Evolutionary conservation across 2,888 invertebrate species (phyloP).

Genomic region (Julus scanicus): DNA sequence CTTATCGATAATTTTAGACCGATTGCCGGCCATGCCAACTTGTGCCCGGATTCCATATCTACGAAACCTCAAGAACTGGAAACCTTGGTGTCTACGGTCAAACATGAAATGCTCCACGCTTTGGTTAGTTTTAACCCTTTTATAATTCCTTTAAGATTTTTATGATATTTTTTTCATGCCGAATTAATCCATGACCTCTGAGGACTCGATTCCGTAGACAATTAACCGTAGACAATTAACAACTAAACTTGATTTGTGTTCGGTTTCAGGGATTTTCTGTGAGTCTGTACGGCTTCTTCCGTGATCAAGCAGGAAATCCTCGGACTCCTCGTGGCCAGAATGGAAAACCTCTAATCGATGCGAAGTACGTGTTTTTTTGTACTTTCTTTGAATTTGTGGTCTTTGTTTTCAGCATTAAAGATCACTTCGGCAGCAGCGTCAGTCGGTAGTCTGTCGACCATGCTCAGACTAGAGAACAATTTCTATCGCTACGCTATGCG

Average conservation of each 20-base stretch:
- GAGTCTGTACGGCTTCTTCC: slow-evolving; percentile 94
- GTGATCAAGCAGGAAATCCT: slow-evolving; percentile 90
- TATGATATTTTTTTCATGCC: too few species aligned
- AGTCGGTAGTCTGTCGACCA: too few species aligned
- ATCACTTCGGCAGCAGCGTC: too few species aligned
- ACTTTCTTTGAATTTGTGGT: too few species aligned
- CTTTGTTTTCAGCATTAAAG: too few species aligned
- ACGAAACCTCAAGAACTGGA: slow-evolving; percentile 91
- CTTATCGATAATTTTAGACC: slow-evolving; percentile 84
- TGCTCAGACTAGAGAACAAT: too few species aligned
- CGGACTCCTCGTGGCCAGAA: slow-evolving; percentile 84
- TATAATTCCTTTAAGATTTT: too few species aligned
- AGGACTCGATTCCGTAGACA: too few species aligned
- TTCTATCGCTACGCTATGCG: too few species aligned
- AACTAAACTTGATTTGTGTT: too few species aligned
- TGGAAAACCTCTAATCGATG: slow-evolving; percentile 77
- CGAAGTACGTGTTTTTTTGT: slow-evolving; percentile 40
- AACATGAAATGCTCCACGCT: slow-evolving; percentile 98
- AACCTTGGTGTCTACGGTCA: slow-evolving; percentile 92
- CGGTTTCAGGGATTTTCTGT: slow-evolving; percentile 85
- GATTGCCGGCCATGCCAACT: slow-evolving; percentile 98
- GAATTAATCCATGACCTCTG: too few species aligned
- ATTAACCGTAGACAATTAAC: too few species aligned
- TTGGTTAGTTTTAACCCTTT: slow-evolving; percentile 68
- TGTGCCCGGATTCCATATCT: slow-evolving; percentile 94